Evolutionary conservation across 2,888 invertebrate genomes (phyloP), one percentile per base, ranked within the genome.

Genomic region (Carterocephalus palaemon): DNA sequence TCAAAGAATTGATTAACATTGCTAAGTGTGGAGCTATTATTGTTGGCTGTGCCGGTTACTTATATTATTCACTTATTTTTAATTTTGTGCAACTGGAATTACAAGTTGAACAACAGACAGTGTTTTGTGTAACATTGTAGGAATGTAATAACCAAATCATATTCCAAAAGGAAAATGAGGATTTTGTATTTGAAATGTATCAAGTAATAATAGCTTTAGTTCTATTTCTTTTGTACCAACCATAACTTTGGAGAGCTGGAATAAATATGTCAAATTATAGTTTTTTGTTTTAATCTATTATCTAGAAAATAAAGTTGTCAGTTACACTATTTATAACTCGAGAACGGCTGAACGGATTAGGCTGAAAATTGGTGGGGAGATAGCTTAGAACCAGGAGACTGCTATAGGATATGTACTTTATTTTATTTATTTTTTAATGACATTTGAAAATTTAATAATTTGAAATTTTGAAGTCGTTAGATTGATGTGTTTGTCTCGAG

Each of bases 241-340:
- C 69, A 66, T 74, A 73, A 74, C 64, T 65, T 67, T 71, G 64
- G 71, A 71, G 63, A 75, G 73, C 72, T 75, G 68, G 75, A 79
- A 75, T 76, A 80, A 79, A 79, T 69, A 75, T 69, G 67, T 70
- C 63, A 69, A 75, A 71, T 57, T 45, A 39, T 23, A 34, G 38
- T 12, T 29, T 49, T 37, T 46, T 53, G 45, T 40, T 52, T 54
- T 52, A 41, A 32, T 29, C 38, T 20, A 36, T 26, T 37, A 23
- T 31, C 5, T 23, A 23, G n/a, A n/a, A n/a, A n/a, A n/a, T n/a
- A n/a, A n/a, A n/a, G n/a, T n/a, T n/a, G n/a, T n/a, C n/a, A n/a
- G n/a, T n/a, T n/a, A n/a, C n/a, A n/a, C n/a, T n/a, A n/a, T n/a
- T n/a, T n/a, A n/a, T n/a, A n/a, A n/a, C n/a, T n/a, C n/a, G n/a